phyloP scores from a whole-genome alignment of 2,888 invertebrate genomes.

The Camponotus fellah region DNA sequence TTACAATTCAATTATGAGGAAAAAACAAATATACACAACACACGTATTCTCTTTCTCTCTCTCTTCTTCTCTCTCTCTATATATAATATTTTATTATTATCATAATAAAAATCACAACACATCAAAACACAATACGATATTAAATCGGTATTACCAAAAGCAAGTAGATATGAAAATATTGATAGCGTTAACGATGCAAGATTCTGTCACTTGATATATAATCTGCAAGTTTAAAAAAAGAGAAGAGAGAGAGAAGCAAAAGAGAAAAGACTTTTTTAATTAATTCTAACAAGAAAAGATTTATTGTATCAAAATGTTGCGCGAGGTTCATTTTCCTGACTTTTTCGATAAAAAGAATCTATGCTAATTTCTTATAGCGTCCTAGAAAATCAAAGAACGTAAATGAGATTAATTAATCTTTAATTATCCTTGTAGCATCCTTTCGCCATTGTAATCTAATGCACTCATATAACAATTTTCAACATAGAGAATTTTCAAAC shows the following conservation, averaged over 20 bases:
- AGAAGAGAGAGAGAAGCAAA: no score
- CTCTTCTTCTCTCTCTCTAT: neutral
- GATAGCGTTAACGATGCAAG: neutral
- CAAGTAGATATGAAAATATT: neutral
- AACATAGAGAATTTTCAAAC: neutral
- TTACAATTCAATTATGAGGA: neutral
- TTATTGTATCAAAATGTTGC: neutral
- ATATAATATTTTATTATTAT: conserved; percentile 10
- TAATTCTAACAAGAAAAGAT: neutral
- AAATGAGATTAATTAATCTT: conserved; percentile 32
- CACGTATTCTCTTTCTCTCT: neutral
- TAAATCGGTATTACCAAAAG: neutral
- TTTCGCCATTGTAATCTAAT: conserved; percentile 9
- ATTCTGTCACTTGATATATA: neutral
- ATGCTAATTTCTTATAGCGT: neutral
- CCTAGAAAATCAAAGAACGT: conserved; percentile 44
- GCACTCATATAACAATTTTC: neutral
- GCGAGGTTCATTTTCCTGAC: neutral
- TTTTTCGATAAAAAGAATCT: conserved; percentile 9
- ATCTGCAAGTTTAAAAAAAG: neutral
- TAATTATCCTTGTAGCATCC: conserved; percentile 19
- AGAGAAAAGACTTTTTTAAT: no score
- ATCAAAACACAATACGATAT: neutral
- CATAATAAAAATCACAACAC: neutral
- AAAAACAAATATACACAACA: neutral